Conservation (phyloP, 2,888 invertebrate genomes). For the Aleiodes testaceus region DNA sequence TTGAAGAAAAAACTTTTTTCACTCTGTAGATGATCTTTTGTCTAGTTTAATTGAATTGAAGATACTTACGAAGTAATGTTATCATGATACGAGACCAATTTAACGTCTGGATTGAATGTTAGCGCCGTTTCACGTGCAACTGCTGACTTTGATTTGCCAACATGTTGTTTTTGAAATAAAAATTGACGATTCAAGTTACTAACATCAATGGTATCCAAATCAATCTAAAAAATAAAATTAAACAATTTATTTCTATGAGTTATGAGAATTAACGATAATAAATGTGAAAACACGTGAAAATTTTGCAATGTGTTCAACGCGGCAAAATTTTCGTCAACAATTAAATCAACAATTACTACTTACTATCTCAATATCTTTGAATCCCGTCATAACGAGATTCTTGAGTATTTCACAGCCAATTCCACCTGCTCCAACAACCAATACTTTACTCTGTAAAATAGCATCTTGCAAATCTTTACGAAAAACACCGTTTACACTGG, state of each 20-base stretch:
- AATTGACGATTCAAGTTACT: constrained; percentile 99
- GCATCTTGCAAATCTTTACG: constrained; percentile 79
- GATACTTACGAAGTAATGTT: constrained; percentile 88
- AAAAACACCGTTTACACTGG: constrained; percentile 80
- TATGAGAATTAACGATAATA: background rate
- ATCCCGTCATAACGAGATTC: constrained; percentile 96
- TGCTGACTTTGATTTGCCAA: constrained; percentile 96
- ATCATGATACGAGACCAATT: constrained; percentile 93
- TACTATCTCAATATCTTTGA: constrained; percentile 94
- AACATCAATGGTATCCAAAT: constrained; percentile 99
- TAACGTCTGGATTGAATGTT: constrained; percentile 89
- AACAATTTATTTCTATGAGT: constrained; percentile 4
- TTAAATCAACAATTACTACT: constrained; percentile 70
- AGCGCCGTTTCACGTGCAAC: constrained; percentile 93
- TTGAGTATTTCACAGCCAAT: constrained; percentile 99
- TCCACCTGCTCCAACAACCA: constrained; percentile 97
- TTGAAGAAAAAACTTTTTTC: too few relatives aligned
- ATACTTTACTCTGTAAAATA: constrained; percentile 82
- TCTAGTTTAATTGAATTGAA: constrained; percentile 31
- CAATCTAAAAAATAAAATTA: constrained; percentile 83
- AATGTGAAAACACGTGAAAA: background rate
- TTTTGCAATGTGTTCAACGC: constrained; percentile 30
- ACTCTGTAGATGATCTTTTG: background rate
- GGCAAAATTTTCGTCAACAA: background rate
- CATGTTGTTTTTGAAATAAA: constrained; percentile 98